Evolutionary conservation across 2,797 vertebrate species (phyloP).

Genomic region (Coregonus sp.): DNA sequence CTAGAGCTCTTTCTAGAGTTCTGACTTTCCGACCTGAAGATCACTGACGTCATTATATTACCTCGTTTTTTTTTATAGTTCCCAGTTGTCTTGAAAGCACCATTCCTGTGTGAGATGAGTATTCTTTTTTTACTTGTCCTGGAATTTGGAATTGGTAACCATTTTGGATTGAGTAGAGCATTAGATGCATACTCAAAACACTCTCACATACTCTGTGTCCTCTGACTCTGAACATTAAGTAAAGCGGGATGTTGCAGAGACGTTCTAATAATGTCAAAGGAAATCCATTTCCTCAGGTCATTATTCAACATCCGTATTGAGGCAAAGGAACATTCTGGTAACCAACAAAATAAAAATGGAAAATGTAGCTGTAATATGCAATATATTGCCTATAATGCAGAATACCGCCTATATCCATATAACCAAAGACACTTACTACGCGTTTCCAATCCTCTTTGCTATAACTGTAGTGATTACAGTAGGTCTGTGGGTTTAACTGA

Average conservation of each 20-base stretch:
- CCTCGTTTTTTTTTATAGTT: no score
- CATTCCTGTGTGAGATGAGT: not conserved
- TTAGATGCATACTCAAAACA: not conserved
- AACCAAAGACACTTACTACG: not conserved
- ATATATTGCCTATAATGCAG: not conserved
- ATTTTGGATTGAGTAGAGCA: not conserved
- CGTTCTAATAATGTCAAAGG: not conserved
- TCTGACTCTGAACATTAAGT: not conserved
- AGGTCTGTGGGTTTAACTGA: not conserved
- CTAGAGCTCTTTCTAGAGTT: no score
- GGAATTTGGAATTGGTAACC: not conserved
- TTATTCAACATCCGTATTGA: not conserved
- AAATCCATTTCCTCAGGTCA: no score
- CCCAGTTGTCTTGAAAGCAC: no score
- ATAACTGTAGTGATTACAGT: not conserved
- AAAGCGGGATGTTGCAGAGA: not conserved
- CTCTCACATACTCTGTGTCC: not conserved
- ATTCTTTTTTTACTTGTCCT: no score
- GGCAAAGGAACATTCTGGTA: not conserved
- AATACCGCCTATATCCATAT: not conserved
- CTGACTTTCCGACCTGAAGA: no score
- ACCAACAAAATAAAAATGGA: not conserved
- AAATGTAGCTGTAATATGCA: not conserved
- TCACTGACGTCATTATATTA: no score
- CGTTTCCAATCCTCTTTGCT: not conserved